Conservation (phyloP, 2,113 vertebrate genomes). For the Meriones unguiculatus region DNA sequence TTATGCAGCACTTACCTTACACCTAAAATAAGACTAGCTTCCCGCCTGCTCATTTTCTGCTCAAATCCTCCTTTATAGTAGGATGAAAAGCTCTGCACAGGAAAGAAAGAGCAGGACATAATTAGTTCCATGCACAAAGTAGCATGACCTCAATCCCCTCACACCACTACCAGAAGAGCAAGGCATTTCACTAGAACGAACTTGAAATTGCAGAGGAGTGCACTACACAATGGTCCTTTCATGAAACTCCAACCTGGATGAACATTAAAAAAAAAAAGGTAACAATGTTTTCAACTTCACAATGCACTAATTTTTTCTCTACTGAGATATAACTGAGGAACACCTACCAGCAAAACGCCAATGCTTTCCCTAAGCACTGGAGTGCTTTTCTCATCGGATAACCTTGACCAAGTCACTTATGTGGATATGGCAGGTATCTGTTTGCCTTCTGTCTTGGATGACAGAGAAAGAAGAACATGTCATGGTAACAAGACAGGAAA, state of each 20-base stretch:
- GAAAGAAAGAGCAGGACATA: slow-evolving; percentile 72
- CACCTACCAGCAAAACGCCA: background rate
- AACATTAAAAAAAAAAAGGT: slow-evolving; percentile 10
- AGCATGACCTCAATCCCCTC: slow-evolving; percentile 68
- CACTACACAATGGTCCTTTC: slow-evolving; percentile 50
- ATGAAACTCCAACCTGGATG: slow-evolving; percentile 39
- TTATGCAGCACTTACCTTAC: slow-evolving; percentile 90
- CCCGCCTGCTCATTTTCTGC: slow-evolving; percentile 95
- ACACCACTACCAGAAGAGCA: slow-evolving; percentile 47
- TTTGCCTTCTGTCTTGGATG: background rate
- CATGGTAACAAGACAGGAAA: background rate
- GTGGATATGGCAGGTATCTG: background rate
- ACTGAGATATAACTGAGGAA: slow-evolving; percentile 42
- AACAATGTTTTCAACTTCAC: slow-evolving; percentile 8
- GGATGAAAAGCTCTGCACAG: slow-evolving; percentile 89
- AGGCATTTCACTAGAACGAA: slow-evolving; percentile 65
- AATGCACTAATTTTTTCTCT: background rate
- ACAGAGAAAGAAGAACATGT: background rate
- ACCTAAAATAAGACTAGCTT: slow-evolving; percentile 96
- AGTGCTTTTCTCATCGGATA: slow-evolving; percentile 10
- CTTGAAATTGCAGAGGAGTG: background rate
- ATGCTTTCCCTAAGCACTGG: background rate
- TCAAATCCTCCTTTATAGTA: slow-evolving; percentile 99
- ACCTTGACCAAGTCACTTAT: slow-evolving; percentile 28
- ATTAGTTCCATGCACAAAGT: slow-evolving; percentile 78